Percentiles rank a stretch among this genome's conserved stretches.
phyloP scores from a whole-genome alignment of 2,113 vertebrate genomes.

The Zosterops lateralis region DNA sequence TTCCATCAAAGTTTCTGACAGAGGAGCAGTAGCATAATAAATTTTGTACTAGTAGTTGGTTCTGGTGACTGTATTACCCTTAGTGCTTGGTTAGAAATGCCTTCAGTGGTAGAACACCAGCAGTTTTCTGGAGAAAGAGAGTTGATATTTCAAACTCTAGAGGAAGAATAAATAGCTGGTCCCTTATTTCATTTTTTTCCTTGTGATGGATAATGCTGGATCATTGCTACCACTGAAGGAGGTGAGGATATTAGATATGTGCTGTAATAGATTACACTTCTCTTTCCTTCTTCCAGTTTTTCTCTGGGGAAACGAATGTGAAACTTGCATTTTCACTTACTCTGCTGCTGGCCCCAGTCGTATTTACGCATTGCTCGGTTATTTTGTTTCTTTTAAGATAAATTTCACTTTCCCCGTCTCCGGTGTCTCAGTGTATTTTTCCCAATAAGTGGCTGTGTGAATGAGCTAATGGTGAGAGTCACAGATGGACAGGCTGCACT shows the following conservation, averaged over 20 bases:
- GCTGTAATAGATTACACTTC: neutral
- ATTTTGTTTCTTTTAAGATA: neutral
- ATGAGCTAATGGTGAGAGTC: neutral
- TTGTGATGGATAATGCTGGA: neutral
- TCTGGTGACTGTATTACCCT: neutral
- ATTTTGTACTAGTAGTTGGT: neutral
- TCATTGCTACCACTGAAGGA: neutral
- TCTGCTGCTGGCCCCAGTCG: neutral
- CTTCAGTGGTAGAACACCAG: neutral
- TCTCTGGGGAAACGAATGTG: neutral
- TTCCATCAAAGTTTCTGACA: neutral
- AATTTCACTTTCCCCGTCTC: neutral
- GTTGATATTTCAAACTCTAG: neutral
- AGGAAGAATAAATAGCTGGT: neutral
- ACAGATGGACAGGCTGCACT: conserved; percentile 22
- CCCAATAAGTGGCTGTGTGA: neutral
- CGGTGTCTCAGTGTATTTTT: neutral
- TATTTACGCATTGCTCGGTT: neutral
- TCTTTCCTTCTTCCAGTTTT: neutral
- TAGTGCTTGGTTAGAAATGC: neutral
- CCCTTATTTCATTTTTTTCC: neutral
- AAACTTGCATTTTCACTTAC: neutral
- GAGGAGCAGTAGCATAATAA: neutral
- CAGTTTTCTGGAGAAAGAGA: neutral
- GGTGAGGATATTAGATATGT: neutral